Percentiles rank a stretch among this genome's conserved stretches.
These are phyloP conservation scores for Halesus radiatus DNA, from an alignment of 1,140 invertebrate species.

Conservation along the genomic window DNA sequence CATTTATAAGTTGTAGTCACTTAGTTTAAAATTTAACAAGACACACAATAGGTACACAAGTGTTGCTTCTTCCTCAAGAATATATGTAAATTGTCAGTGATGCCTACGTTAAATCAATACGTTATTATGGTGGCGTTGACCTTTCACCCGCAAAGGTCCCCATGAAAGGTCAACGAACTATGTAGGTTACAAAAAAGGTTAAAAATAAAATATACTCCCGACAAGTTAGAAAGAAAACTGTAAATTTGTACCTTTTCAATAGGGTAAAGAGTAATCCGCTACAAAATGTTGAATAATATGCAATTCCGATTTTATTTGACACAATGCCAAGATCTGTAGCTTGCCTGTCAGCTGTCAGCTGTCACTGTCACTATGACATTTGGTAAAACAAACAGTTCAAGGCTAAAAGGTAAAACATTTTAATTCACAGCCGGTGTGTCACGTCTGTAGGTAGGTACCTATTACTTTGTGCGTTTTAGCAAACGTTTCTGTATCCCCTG, in stretches of 20 bases:
- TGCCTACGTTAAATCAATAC: too few species aligned
- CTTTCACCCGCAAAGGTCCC: conserved; percentile 9
- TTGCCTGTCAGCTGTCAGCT: too few species aligned
- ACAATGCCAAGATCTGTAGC: conserved; percentile 18
- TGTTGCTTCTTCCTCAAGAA: background rate
- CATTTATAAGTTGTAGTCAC: background rate
- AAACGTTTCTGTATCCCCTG: background rate
- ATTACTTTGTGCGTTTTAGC: background rate
- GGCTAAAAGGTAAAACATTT: background rate
- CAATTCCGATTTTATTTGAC: background rate
- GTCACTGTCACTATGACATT: conserved; percentile 25
- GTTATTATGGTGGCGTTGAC: background rate
- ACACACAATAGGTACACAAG: background rate
- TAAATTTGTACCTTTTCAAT: background rate
- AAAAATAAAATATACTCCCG: conserved; percentile 24
- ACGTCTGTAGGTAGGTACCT: conserved; percentile 3
- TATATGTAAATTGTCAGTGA: too few species aligned
- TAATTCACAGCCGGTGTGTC: background rate
- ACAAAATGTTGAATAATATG: background rate
- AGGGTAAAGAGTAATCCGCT: background rate
- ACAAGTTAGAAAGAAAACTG: background rate
- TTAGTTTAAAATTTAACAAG: background rate
- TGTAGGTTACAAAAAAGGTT: background rate
- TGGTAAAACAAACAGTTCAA: background rate
- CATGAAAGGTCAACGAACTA: conserved; percentile 20